phyloP scores from a whole-genome alignment of 2,797 vertebrate genomes.

The Scomberomorus guttatus region DNA sequence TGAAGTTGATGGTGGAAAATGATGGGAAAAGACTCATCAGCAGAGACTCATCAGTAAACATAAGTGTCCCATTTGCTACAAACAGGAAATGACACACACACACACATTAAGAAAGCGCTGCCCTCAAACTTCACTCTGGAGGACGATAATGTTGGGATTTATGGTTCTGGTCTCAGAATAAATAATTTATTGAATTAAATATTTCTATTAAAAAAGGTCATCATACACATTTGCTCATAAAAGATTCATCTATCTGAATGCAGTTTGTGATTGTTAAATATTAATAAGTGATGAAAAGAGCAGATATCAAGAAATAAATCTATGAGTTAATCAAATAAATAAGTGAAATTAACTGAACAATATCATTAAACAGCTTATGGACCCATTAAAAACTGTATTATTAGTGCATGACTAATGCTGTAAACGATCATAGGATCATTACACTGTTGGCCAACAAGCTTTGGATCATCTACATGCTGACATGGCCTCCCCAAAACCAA shows the following conservation, averaged over 20 bases:
- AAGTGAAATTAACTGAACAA: neutral
- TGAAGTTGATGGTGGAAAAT: slow-evolving; percentile 27
- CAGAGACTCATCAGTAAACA: slow-evolving; percentile 70
- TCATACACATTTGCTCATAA: neutral
- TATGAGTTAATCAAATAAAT: neutral
- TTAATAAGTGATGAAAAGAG: neutral
- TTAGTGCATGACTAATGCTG: neutral
- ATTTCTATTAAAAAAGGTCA: neutral
- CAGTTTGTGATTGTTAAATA: neutral
- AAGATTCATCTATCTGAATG: neutral
- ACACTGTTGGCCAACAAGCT: neutral
- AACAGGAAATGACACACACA: slow-evolving; percentile 71
- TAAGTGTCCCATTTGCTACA: slow-evolving; percentile 42
- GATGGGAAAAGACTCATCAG: slow-evolving; percentile 70
- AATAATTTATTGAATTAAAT: slow-evolving; percentile 5
- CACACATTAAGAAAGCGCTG: neutral
- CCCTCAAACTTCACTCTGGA: slow-evolving; percentile 17
- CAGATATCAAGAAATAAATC: neutral
- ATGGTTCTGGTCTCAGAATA: neutral
- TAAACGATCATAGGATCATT: neutral
- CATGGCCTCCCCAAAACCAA: neutral
- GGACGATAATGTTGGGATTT: neutral
- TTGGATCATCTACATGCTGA: neutral
- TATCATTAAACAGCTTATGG: neutral
- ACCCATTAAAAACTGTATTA: neutral